Conservation (phyloP, 37 sponge, comb jelly and placozoan genomes). For the Hexactinellida sp. region DNA sequence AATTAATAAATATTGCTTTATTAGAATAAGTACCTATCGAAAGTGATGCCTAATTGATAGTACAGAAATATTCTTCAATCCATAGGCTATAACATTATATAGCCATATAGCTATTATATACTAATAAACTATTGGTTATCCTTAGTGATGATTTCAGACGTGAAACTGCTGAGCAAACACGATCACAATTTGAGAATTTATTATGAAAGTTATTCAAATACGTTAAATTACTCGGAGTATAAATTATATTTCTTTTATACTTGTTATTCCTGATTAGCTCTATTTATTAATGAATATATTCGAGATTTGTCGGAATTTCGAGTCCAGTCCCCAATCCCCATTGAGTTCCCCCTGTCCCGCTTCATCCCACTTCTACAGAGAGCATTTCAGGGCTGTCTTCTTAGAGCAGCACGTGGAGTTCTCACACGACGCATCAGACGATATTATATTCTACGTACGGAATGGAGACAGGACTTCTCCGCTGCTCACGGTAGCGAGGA, state of each 20-base stretch:
- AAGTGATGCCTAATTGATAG: no score
- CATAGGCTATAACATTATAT: no score
- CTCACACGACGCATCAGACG: background rate
- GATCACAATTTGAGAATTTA: conserved; percentile 58
- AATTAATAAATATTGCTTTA: no score
- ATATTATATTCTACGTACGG: background rate
- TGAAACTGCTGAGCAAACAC: conserved; percentile 36
- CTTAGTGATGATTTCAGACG: conserved; percentile 90
- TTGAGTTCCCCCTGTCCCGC: background rate
- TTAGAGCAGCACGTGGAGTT: background rate
- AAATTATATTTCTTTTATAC: no score
- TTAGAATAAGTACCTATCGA: no score
- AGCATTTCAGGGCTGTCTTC: background rate
- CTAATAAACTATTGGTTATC: conserved; percentile 59
- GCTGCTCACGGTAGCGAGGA: background rate
- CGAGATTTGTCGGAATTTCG: background rate
- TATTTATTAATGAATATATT: conserved; percentile 15
- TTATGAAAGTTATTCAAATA: no score
- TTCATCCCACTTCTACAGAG: background rate
- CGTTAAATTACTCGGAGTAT: no score
- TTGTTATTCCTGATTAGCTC: no score
- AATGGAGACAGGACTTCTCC: background rate
- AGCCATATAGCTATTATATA: no score
- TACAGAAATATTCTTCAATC: no score
- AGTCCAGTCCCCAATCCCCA: background rate